Conservation (phyloP, 2,888 invertebrate species). For the Mamestra brassicae region DNA sequence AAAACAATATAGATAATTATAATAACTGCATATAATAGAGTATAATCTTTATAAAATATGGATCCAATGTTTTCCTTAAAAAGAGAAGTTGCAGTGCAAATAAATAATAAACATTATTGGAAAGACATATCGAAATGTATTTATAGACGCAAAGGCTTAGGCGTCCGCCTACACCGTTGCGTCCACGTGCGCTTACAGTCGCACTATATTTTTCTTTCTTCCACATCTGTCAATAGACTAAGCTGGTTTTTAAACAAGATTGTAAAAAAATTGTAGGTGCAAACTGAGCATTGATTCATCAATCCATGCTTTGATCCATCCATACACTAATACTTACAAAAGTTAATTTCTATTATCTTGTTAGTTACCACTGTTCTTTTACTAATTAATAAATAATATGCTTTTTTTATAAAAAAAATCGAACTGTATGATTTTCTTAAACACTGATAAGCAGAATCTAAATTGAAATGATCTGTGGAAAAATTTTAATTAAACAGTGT, state of each 20-base stretch:
- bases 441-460: too few species aligned
- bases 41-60: not conserved
- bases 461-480: too few species aligned
- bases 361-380: not conserved
- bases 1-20: too few species aligned
- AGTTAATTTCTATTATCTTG: not conserved
- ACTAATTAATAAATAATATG: not conserved
- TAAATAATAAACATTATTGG: not conserved
- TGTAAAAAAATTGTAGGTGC: not conserved
- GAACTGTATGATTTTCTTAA: too few species aligned
- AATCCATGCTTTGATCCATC: not conserved
- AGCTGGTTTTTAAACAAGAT: not conserved
- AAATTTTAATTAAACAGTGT: too few species aligned
- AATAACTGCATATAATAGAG: not conserved
- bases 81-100: not conserved
- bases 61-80: not conserved
- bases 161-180: not conserved
- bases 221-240: not conserved
- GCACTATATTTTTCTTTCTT: not conserved
- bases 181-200: not conserved
- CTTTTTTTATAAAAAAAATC: too few species aligned
- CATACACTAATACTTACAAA: not conserved
- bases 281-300: not conserved
- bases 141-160: not conserved
- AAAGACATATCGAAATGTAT: conserved; percentile 2